Evolutionary conservation across 2,797 vertebrate species (phyloP).

Genomic region (Gymnothorax javanicus): DNA sequence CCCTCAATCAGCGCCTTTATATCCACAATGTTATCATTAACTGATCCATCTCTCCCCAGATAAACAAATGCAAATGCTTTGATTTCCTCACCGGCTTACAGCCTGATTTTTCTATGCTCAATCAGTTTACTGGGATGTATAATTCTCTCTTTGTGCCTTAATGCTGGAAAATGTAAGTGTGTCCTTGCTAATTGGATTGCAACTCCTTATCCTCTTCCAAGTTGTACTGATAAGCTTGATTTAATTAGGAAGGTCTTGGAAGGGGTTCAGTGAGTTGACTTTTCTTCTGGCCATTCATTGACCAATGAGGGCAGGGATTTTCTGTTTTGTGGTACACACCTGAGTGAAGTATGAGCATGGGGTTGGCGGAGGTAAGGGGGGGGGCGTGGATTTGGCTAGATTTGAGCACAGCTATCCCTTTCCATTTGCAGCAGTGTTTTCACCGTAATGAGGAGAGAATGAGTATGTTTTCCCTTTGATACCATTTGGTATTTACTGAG

Average conservation of each 20-base stretch:
- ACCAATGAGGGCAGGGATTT: slow-evolving; percentile 25
- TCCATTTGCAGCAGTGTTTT: slow-evolving; percentile 11
- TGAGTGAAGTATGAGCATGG: slow-evolving; percentile 18
- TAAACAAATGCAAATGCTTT: slow-evolving; percentile 19
- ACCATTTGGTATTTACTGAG: slow-evolving; percentile 17
- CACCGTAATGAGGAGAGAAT: neutral
- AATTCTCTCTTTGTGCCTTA: slow-evolving; percentile 54
- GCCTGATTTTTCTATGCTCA: neutral
- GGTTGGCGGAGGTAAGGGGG: neutral
- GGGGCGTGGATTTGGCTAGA: too few relatives aligned
- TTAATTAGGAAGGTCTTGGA: slow-evolving; percentile 63
- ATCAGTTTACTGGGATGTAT: slow-evolving; percentile 53
- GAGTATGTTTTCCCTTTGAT: neutral
- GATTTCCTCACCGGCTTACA: neutral
- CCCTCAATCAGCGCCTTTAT: neutral
- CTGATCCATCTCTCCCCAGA: neutral
- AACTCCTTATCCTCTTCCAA: slow-evolving; percentile 46
- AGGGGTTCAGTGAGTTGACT: slow-evolving; percentile 46
- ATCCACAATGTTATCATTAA: neutral
- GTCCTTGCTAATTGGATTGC: slow-evolving; percentile 66
- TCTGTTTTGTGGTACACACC: slow-evolving; percentile 16
- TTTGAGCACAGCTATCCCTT: neutral
- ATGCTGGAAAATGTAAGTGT: slow-evolving; percentile 43
- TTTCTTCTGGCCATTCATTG: slow-evolving; percentile 27
- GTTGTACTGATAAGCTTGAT: slow-evolving; percentile 53